phyloP scores from a whole-genome alignment of 2,888 invertebrate species.

The Polylopha cassiicola region DNA sequence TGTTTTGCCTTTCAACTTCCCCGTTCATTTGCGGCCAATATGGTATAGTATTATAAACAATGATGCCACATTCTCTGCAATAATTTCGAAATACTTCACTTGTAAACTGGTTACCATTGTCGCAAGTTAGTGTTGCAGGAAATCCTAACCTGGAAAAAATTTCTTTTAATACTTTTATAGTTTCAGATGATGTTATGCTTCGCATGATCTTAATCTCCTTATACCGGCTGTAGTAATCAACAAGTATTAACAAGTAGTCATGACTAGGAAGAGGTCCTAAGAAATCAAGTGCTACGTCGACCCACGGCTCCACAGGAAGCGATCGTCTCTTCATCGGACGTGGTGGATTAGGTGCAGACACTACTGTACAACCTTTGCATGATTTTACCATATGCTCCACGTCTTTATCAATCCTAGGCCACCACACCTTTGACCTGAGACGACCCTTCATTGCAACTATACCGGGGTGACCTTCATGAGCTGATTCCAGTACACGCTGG shows the following conservation, averaged over 20 bases:
- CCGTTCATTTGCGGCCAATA: constrained; percentile 22
- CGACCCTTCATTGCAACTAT: constrained; percentile 20
- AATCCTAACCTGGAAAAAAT: not conserved
- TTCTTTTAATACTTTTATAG: constrained; percentile 23
- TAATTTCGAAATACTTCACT: constrained; percentile 8
- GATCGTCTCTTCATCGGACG: constrained; percentile 15
- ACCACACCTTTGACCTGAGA: constrained; percentile 27
- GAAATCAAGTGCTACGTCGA: constrained; percentile 27
- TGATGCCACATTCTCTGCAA: constrained; percentile 2
- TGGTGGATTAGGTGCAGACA: constrained; percentile 10
- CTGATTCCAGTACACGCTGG: constrained; percentile 24
- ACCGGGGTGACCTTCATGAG: constrained; percentile 34
- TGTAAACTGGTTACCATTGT: constrained; percentile 5
- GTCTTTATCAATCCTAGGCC: constrained; percentile 27
- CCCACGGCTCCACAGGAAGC: constrained; percentile 14
- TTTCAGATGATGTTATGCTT: constrained; percentile 20
- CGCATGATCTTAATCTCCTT: constrained; percentile 25
- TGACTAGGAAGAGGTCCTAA: constrained; percentile 16
- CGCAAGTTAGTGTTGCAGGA: constrained; percentile 6
- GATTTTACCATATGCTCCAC: constrained; percentile 21
- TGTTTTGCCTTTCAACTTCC: constrained; percentile 21
- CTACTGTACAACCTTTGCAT: constrained; percentile 24
- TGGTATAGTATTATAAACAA: constrained; percentile 13
- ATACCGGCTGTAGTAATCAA: constrained; percentile 35
- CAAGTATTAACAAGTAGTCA: constrained; percentile 26